Base-by-base conservation (phyloP, 2,888 invertebrate genomes). In the Odontothrips loti region DNA sequence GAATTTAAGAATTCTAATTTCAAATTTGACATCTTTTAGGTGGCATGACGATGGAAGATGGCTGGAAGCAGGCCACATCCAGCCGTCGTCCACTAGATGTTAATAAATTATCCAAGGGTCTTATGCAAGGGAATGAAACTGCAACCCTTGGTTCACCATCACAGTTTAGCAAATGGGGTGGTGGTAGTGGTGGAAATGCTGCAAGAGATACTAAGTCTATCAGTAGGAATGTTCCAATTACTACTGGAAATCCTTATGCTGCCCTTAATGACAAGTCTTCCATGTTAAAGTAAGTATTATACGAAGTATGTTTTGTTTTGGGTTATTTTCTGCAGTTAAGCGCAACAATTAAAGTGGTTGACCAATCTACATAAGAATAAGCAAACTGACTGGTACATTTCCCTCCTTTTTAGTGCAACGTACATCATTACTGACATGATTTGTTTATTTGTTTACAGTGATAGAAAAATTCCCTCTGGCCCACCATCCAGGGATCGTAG, bases 71-170 rank as follows among this genome's bases (percentile, higher is more conserved):
- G 4, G 68, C 27, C 12, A n/a, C 23, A 10, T 8, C 68, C 3
- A 75, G 10, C 12, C n/a, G 68, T 12, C 23, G 68, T 12, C 68
- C 68, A 3, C 23, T 75, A 10, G 68, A 75, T 23, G 68, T 75
- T 10, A 75, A 23, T 27, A 75, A 75, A 27, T 12, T 75, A 10
- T 23, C 68, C 11, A 75, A 75, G 68, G 48, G 48, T n/a, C 9
- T 47, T n/a, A 79, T 43, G 29, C 48, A 34, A 11, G 12, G 4
- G 2, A 23, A n/a, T 27, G 68, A 75, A 27, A 27, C 27, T 83
- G 86, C 87, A 82, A 85, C 87, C 81, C 84, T 90, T 47, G 90
- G 90, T n/a, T 87, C 87, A 48, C 86, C 87, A 82, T 84, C 84
- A 15, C 84, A 86, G 83, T 90, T 87, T 82, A 85, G 85, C 3